Percentiles rank a stretch among this genome's conserved stretches.
Evolutionary conservation across 1,140 invertebrate genomes (phyloP).

Genomic region (Drosophila chauvacae): DNA sequence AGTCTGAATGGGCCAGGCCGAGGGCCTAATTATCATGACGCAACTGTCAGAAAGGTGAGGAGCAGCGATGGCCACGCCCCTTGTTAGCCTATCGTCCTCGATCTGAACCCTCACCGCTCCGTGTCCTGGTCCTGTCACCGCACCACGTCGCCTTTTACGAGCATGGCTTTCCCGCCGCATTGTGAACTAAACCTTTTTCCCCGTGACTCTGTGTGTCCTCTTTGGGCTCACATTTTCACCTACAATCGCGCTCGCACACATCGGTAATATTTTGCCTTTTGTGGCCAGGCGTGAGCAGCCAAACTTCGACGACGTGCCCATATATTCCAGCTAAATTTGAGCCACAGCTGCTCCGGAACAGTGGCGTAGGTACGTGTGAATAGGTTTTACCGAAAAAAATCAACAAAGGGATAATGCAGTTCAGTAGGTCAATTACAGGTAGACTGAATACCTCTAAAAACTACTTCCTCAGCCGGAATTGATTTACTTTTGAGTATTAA

Average conservation of each 20-base stretch:
- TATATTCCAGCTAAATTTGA: slow-evolving; percentile 65
- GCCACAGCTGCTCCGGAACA: slow-evolving; percentile 62
- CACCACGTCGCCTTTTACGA: slow-evolving; percentile 46
- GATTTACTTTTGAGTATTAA: too few relatives aligned
- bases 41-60: slow-evolving; percentile 70
- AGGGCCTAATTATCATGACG: slow-evolving; percentile 77
- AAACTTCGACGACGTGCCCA: slow-evolving; percentile 73
- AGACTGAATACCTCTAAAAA: not conserved
- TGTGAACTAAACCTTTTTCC: slow-evolving; percentile 24
- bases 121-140: slow-evolving; percentile 50
- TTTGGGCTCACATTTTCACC: slow-evolving; percentile 59
- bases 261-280: slow-evolving; percentile 62
- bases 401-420: slow-evolving; percentile 1
- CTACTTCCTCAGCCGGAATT: not conserved
- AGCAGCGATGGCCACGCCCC: slow-evolving; percentile 51
- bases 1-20: slow-evolving; percentile 32
- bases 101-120: slow-evolving; percentile 12
- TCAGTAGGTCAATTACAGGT: slow-evolving; percentile 20
- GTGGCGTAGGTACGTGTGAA: slow-evolving; percentile 44
- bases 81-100: slow-evolving; percentile 46
- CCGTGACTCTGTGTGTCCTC: slow-evolving; percentile 29
- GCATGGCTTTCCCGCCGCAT: slow-evolving; percentile 50
- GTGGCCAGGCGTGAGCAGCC: slow-evolving; percentile 72
- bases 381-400: not conserved
- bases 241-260: slow-evolving; percentile 29